Base-by-base conservation (phyloP, 2,888 invertebrate genomes). In the Orthosia incerta region DNA sequence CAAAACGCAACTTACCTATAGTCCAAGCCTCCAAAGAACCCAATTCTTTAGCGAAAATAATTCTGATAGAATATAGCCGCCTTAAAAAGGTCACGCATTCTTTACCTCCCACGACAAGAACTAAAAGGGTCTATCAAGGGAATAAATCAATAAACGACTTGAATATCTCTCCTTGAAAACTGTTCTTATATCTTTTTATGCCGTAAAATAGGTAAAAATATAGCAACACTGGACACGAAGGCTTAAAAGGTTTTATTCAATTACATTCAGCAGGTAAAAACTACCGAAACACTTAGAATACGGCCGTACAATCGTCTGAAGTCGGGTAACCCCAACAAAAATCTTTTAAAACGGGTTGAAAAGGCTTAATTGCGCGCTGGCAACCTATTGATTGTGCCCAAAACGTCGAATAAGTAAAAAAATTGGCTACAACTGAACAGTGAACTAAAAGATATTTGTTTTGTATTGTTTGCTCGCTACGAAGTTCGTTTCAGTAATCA, bases 401-500 rank as follows among this genome's bases (percentile, higher is more conserved):
- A 81, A 81, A 81, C 71, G 78, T 69, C 16, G 60, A 65, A 69
- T 69, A 67, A 81, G 78, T 73, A 81, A 76, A 79, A 79, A 86
- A 78, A 80, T 79, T 78, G 77, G 79, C 80, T 70, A 74, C 79
- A 73, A 71, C 72, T 66, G 79, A 74, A 63, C 76, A 83, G 23
- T 63, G 70, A 83, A 76, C 76, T 83, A 76, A 81, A 75, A 86
- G 76, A 83, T 84, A 83, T 83, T 86, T 78, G 81, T 83, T 84
- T 84, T 81, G 84, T 80, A 83, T 78, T 87, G 88, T 90, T 89
- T 88, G 87, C 87, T 84, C 83, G 85, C 88, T 87, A 84, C 87
- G 79, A 88, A 91, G 88, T 91, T 88, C 88, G 89, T 89, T 90
- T 88, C 83, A 86, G 91, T 93, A 94, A 94, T 94, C 94, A 94